phyloP scores from a whole-genome alignment of 2,797 vertebrate genomes.

The Botia kubotai region DNA sequence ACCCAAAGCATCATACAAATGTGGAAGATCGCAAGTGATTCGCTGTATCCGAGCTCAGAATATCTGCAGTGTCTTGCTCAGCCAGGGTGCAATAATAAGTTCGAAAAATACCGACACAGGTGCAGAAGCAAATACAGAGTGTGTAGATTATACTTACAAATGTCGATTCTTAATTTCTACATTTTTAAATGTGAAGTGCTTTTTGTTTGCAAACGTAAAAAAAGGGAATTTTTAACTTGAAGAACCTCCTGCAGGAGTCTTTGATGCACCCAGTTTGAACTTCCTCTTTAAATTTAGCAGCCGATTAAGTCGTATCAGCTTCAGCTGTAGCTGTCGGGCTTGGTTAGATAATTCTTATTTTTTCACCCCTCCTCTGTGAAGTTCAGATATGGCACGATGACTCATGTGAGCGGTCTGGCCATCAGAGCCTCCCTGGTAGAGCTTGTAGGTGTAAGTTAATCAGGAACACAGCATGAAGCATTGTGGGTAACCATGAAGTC shows the following conservation, averaged over 20 bases:
- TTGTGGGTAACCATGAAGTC: conserved; percentile 72
- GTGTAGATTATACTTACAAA: background rate
- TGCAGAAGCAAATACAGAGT: background rate
- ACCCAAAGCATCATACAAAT: background rate
- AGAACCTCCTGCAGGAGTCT: conserved; percentile 28
- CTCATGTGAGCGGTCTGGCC: conserved; percentile 68
- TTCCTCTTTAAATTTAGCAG: conserved; percentile 55
- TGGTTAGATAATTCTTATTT: conserved; percentile 58
- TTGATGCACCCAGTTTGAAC: conserved; percentile 12
- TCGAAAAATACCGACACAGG: too few species aligned
- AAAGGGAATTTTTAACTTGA: background rate
- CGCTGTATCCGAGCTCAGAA: background rate
- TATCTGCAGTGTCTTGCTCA: background rate
- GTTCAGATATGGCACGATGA: conserved; percentile 68
- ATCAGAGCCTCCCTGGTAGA: conserved; percentile 69
- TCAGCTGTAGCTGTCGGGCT: conserved; percentile 57
- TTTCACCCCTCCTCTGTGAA: conserved; percentile 3
- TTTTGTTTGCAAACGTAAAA: background rate
- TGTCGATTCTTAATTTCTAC: too few species aligned
- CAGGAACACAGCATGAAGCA: conserved; percentile 74
- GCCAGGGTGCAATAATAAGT: background rate
- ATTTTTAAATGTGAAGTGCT: too few species aligned
- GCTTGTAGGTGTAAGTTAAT: conserved; percentile 81
- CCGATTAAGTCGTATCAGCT: conserved; percentile 54
- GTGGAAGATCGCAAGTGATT: background rate